phyloP scores from a whole-genome alignment of 2,888 invertebrate genomes.

The Xylota sylvarum region DNA sequence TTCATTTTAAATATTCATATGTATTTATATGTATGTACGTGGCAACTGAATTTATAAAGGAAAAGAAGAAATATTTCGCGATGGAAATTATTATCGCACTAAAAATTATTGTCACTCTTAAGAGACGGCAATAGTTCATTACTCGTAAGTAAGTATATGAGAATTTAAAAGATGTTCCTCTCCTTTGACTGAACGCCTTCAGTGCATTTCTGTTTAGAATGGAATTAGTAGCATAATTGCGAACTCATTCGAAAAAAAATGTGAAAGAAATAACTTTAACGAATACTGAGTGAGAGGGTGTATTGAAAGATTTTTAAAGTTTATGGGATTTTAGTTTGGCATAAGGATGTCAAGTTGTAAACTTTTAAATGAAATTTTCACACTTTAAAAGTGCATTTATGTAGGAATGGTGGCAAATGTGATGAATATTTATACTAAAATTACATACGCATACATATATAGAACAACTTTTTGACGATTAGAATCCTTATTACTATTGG shows the following conservation, averaged over 20 bases:
- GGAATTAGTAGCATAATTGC: not conserved
- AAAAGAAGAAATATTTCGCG: constrained; percentile 44
- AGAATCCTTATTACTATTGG: no score
- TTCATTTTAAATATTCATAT: constrained; percentile 79
- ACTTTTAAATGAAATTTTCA: not conserved
- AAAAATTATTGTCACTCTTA: constrained; percentile 58
- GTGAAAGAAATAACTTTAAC: not conserved
- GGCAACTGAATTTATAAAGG: constrained; percentile 32
- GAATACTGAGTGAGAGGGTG: not conserved
- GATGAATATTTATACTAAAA: no score
- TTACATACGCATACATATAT: no score
- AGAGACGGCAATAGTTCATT: constrained; percentile 16
- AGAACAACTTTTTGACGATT: no score
- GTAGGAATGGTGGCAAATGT: no score
- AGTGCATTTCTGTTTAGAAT: not conserved
- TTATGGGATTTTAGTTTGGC: not conserved
- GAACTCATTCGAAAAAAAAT: not conserved
- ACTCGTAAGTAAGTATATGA: not conserved
- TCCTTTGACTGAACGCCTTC: no score
- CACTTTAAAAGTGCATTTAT: not conserved
- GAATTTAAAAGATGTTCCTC: not conserved
- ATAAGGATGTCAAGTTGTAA: not conserved
- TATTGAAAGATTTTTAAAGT: not conserved
- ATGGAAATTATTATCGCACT: constrained; percentile 60
- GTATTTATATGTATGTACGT: constrained; percentile 29